Percentiles rank a stretch among this genome's conserved stretches.
These are phyloP conservation scores for Drosophila persimilis DNA, from an alignment of 1,140 invertebrate genomes.

Conservation along the genomic window DNA sequence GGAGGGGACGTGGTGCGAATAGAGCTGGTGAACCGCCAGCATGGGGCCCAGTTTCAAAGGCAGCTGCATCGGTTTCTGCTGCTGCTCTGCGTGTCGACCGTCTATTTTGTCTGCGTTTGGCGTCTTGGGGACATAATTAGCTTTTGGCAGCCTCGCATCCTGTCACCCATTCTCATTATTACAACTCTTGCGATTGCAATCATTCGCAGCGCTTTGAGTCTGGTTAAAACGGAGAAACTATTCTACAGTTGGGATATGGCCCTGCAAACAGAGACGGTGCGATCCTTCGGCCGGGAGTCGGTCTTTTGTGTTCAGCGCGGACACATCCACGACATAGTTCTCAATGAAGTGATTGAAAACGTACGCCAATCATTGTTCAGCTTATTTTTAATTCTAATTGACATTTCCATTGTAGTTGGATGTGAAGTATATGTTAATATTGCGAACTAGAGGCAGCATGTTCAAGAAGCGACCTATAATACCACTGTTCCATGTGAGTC, in stretches of 20 bases:
- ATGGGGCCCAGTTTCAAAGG: constrained; percentile 36
- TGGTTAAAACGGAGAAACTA: constrained; percentile 83
- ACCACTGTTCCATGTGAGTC: constrained; percentile 59
- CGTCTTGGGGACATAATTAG: neutral
- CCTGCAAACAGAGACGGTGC: constrained; percentile 83
- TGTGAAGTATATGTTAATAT: constrained; percentile 82
- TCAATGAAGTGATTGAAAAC: constrained; percentile 86
- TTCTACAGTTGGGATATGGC: constrained; percentile 84
- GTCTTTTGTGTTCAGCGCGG: constrained; percentile 84
- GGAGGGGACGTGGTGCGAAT: constrained; percentile 63
- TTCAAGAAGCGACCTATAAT: constrained; percentile 53
- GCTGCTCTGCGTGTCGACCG: constrained; percentile 18
- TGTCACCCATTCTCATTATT: constrained; percentile 37
- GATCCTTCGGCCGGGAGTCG: constrained; percentile 74
- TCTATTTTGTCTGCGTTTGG: constrained; percentile 37
- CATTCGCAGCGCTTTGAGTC: constrained; percentile 21
- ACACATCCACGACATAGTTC: constrained; percentile 85
- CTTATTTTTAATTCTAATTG: neutral
- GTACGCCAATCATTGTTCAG: constrained; percentile 67
- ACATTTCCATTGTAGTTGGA: constrained; percentile 75
- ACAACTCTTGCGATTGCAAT: constrained; percentile 13
- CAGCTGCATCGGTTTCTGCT: constrained; percentile 47
- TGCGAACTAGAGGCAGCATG: constrained; percentile 73
- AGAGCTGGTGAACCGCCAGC: constrained; percentile 51
- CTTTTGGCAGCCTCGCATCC: constrained; percentile 38